Percentiles rank a stretch among this genome's conserved stretches.
These are phyloP conservation scores for Amphimedon queenslandica DNA, from an alignment of 37 sponge, comb jelly and placozoan species.

Conservation along the genomic window DNA sequence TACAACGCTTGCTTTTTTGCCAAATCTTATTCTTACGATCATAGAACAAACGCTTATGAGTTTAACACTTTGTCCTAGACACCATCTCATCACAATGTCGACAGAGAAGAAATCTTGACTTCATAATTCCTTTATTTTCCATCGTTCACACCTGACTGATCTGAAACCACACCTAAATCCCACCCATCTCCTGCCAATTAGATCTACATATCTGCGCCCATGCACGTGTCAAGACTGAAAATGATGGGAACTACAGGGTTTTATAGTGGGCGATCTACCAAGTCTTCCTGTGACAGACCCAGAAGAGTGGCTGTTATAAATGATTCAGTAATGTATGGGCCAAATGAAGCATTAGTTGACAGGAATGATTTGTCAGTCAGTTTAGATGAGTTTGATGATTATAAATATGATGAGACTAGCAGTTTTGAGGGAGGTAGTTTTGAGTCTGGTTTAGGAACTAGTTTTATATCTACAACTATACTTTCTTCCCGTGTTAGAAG, in stretches of 20 bases:
- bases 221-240: too few species aligned
- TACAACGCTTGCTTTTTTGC: neutral
- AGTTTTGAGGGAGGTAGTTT: neutral
- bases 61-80: neutral
- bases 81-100: neutral
- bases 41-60: slow-evolving; percentile 2
- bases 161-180: too few species aligned
- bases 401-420: neutral
- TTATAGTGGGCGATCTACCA: neutral
- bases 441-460: neutral
- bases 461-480: neutral
- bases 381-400: neutral
- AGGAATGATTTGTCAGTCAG: neutral
- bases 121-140: too few species aligned
- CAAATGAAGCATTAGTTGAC: neutral
- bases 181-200: too few species aligned
- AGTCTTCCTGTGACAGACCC: neutral
- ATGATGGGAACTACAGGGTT: neutral
- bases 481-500: neutral
- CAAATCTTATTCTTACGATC: neutral
- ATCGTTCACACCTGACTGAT: too few species aligned
- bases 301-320: neutral
- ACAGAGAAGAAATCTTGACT: neutral
- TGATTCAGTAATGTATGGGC: neutral
- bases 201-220: too few species aligned